Conservation (phyloP, 2,113 vertebrate genomes). For the Zosterops lateralis region DNA sequence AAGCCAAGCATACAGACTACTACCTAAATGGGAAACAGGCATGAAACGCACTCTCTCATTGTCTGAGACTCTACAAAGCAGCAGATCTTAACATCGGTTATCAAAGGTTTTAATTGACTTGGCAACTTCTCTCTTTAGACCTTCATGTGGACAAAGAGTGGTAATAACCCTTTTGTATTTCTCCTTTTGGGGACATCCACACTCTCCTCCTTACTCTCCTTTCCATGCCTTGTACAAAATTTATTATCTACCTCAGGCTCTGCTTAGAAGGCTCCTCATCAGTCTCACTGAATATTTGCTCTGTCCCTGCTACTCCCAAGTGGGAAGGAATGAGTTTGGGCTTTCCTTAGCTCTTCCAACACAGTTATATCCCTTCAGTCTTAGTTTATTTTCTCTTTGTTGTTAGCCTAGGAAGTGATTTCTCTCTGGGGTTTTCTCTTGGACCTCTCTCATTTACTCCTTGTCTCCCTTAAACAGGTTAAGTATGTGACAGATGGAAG, state of each 20-base stretch:
- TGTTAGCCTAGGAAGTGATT: neutral
- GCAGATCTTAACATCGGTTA: neutral
- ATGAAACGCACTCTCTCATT: accelerated
- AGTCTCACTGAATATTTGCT: neutral
- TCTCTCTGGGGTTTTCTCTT: neutral
- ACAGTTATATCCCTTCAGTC: neutral
- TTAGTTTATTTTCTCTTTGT: neutral
- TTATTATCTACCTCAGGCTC: neutral
- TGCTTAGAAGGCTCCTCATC: neutral
- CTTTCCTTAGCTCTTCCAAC: neutral
- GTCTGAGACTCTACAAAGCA: neutral
- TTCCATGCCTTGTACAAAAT: neutral
- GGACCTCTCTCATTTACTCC: neutral
- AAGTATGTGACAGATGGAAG: neutral
- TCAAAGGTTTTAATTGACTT: neutral
- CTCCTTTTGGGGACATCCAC: neutral
- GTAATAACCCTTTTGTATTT: neutral
- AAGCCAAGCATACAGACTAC: neutral
- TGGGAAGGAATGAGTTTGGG: neutral
- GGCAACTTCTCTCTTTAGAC: neutral
- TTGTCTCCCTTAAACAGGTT: neutral
- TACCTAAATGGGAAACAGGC: neutral
- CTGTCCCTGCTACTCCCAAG: neutral
- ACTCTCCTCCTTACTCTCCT: neutral
- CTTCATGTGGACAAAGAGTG: neutral